Conservation (phyloP, 2,888 invertebrate genomes). For the Melinaea menophilus region DNA sequence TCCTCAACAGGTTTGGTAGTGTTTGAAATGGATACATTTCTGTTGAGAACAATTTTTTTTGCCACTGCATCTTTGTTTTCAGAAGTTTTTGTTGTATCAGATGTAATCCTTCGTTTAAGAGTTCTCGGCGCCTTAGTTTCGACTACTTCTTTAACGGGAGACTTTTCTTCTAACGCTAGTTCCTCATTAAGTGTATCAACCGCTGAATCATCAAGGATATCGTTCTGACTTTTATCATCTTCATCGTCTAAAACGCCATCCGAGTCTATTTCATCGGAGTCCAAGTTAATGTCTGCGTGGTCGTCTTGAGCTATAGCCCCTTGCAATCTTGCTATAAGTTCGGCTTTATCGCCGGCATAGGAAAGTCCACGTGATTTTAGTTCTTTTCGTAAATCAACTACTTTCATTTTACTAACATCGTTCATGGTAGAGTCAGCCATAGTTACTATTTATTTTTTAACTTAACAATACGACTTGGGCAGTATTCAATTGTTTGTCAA, state of each 20-base stretch:
- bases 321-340: slow-evolving; percentile 87
- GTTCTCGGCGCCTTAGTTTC: slow-evolving; percentile 52
- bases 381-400: slow-evolving; percentile 90
- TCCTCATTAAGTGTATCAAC: slow-evolving; percentile 66
- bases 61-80: slow-evolving; percentile 61
- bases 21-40: slow-evolving; percentile 59
- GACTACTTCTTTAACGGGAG: slow-evolving; percentile 40
- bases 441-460: not conserved
- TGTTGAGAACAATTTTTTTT: slow-evolving; percentile 81
- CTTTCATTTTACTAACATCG: slow-evolving; percentile 79
- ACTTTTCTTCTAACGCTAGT: slow-evolving; percentile 45
- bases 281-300: slow-evolving; percentile 66
- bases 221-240: slow-evolving; percentile 70
- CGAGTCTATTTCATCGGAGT: slow-evolving; percentile 74
- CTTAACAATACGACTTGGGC: too few relatives aligned
- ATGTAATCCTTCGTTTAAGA: slow-evolving; percentile 58
- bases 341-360: slow-evolving; percentile 88
- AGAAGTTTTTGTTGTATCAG: slow-evolving; percentile 42
- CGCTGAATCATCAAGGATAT: slow-evolving; percentile 61
- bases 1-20: slow-evolving; percentile 40
- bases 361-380: slow-evolving; percentile 87
- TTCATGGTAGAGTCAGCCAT: slow-evolving; percentile 46
- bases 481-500: too few relatives aligned
- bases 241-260: slow-evolving; percentile 76
- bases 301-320: slow-evolving; percentile 65